A percentile compares a stretch with the other conserved stretches of the same genome.
Evolutionary conservation across 1,140 invertebrate genomes (phyloP).

Genomic region (Neoseiulus cucumeris): DNA sequence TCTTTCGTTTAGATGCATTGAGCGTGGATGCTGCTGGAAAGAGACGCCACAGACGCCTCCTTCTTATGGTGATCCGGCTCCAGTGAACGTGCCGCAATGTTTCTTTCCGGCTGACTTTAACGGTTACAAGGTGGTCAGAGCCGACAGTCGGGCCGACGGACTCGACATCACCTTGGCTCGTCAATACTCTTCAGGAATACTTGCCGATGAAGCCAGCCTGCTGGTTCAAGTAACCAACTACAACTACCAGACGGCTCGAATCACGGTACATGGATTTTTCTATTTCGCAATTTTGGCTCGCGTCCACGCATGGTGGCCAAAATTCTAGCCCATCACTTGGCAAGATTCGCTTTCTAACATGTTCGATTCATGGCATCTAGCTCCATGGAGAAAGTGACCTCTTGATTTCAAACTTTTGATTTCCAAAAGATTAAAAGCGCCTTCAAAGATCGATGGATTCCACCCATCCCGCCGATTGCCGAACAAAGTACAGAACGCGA

Average conservation of each 20-base stretch:
- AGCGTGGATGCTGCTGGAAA: neutral
- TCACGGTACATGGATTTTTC: neutral
- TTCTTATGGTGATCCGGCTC: neutral
- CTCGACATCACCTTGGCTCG: neutral
- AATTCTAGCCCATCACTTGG: no score
- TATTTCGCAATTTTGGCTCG: no score
- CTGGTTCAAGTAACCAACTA: neutral
- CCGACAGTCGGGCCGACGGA: neutral
- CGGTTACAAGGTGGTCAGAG: neutral
- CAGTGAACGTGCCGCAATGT: neutral
- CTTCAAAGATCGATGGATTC: neutral
- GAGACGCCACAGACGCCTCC: neutral
- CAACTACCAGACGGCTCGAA: neutral
- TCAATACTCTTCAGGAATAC: neutral
- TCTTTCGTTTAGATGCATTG: neutral
- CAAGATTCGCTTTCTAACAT: no score
- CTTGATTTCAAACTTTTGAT: no score
- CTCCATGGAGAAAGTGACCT: no score
- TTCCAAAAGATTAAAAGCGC: neutral
- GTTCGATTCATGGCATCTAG: no score
- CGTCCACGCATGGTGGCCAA: no score
- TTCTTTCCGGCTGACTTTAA: neutral
- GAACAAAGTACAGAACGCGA: neutral
- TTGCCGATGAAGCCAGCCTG: neutral
- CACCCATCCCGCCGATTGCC: neutral